These are phyloP conservation scores for Mycogona germanica DNA, from an alignment of 2,888 invertebrate genomes.

Conservation along the genomic window DNA sequence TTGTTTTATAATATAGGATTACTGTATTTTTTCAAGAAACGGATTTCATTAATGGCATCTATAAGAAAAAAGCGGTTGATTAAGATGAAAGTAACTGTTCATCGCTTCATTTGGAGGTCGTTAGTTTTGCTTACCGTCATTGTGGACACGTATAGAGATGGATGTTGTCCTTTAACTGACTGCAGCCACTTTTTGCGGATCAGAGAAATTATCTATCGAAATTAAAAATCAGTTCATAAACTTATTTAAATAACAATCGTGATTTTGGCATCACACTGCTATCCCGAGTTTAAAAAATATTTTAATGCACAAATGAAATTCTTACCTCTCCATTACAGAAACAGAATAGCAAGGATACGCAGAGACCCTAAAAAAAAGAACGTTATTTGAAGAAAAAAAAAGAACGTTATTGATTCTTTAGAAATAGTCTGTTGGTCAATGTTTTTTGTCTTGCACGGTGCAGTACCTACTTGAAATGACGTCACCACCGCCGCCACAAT, in stretches of 20 bases:
- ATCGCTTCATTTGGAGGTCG: too few relatives aligned
- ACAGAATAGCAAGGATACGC: constrained; percentile 82
- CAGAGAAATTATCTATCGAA: constrained; percentile 9
- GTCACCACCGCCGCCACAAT: constrained; percentile 72
- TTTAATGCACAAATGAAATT: neutral
- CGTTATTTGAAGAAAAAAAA: neutral
- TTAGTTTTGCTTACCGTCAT: too few relatives aligned
- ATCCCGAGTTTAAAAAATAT: neutral
- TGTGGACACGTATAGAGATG: neutral
- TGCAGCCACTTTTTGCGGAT: constrained; percentile 8
- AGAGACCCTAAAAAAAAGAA: constrained; percentile 59
- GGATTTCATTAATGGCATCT: too few relatives aligned
- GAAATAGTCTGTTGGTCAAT: neutral
- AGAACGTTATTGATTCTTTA: neutral
- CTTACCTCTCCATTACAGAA: constrained; percentile 89
- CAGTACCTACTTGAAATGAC: constrained; percentile 72
- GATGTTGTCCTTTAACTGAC: neutral
- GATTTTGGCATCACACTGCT: neutral
- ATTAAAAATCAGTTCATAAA: neutral
- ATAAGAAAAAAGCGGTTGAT: too few relatives aligned
- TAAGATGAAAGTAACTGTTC: too few relatives aligned
- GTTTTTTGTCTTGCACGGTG: too few relatives aligned
- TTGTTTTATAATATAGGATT: too few relatives aligned
- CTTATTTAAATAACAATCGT: neutral
- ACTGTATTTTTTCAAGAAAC: too few relatives aligned